Percentiles rank a stretch among this genome's conserved stretches.
Conservation (phyloP, 2,797 vertebrate genomes). For the Sebastes diploproa region DNA sequence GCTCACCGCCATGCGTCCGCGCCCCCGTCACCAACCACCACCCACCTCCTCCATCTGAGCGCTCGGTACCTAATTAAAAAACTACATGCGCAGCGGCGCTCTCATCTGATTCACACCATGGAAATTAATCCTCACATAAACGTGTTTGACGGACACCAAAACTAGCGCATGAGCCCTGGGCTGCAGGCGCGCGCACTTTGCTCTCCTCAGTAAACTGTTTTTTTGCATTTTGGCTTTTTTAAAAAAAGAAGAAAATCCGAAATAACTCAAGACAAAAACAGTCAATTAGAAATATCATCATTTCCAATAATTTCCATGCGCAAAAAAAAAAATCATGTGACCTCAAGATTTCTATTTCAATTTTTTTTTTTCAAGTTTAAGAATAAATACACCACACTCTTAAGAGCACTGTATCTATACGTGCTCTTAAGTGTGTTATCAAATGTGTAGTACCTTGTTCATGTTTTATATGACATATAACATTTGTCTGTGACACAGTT, state of each 20-base stretch:
- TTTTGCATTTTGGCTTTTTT: constrained; percentile 35
- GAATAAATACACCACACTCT: background rate
- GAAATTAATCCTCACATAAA: constrained; percentile 98
- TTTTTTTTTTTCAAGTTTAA: background rate
- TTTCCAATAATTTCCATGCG: background rate
- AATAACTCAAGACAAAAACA: constrained; percentile 15
- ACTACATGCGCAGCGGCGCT: constrained; percentile 93
- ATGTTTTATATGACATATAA: too few species aligned
- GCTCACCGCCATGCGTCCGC: constrained; percentile 91
- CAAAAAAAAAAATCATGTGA: background rate
- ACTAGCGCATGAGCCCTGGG: constrained; percentile 30
- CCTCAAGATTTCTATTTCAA: background rate
- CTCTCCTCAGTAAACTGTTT: constrained; percentile 15
- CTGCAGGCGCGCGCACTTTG: background rate
- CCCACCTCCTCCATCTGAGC: constrained; percentile 88
- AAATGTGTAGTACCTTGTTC: too few species aligned
- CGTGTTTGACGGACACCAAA: constrained; percentile 87
- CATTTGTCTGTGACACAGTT: too few species aligned
- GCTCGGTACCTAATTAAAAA: constrained; percentile 96
- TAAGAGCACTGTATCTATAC: too few species aligned
- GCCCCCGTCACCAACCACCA: constrained; percentile 85
- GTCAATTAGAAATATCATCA: background rate
- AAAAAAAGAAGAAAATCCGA: background rate
- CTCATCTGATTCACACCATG: constrained; percentile 94
- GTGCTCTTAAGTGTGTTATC: too few species aligned